Evolutionary conservation across 1,140 invertebrate species (phyloP).

Genomic region (Mactra quadrangularis): DNA sequence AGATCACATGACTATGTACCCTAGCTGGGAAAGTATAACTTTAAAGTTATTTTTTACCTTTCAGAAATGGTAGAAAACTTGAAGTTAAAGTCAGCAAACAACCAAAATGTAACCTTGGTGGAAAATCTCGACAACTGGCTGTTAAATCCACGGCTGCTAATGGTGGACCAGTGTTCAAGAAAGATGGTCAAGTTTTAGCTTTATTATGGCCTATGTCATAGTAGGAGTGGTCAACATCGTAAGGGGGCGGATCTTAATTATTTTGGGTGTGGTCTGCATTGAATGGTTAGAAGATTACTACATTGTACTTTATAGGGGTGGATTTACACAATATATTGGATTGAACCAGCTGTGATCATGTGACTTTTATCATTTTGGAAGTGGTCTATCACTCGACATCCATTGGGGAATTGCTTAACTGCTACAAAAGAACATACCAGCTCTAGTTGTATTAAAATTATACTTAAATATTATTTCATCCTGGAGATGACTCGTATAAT

Average conservation of each 20-base stretch:
- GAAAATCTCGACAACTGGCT: conserved; percentile 87
- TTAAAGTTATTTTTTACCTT: too few relatives aligned
- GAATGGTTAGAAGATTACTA: not conserved
- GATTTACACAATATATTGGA: not conserved
- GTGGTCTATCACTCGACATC: too few relatives aligned
- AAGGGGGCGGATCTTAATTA: not conserved
- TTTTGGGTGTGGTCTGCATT: not conserved
- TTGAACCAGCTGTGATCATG: too few relatives aligned
- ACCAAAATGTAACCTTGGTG: conserved; percentile 90
- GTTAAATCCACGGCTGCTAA: conserved; percentile 86
- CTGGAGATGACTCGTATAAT: too few relatives aligned
- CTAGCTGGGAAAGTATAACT: too few relatives aligned
- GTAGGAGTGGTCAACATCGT: too few relatives aligned
- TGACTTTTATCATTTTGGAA: too few relatives aligned
- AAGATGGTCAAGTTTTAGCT: conserved; percentile 83
- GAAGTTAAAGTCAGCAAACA: conserved; percentile 87
- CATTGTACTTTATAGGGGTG: not conserved
- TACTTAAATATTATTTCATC: too few relatives aligned
- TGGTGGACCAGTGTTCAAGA: conserved; percentile 87
- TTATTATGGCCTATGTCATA: conserved; percentile 79
- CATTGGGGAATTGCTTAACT: too few relatives aligned
- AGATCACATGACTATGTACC: too few relatives aligned
- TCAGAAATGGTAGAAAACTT: conserved; percentile 87
- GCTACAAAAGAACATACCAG: too few relatives aligned
- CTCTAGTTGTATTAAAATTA: too few relatives aligned